A percentile compares a stretch with the other conserved stretches of the same genome.
Conservation (phyloP, 2,797 vertebrate genomes). For the Melanotaenia boesemani region DNA sequence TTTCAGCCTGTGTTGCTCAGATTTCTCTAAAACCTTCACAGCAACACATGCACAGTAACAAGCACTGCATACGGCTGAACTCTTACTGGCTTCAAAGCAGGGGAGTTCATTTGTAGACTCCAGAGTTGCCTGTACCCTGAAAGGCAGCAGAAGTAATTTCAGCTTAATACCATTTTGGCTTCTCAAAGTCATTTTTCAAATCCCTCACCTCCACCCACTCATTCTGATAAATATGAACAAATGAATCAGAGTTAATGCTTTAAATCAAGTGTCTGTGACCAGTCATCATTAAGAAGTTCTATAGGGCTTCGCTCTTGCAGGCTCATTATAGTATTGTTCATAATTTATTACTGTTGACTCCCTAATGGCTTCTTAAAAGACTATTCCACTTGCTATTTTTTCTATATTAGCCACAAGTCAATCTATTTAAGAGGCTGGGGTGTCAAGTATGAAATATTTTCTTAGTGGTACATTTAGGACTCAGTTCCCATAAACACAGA, state of each 20-base stretch:
- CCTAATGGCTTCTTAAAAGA: conserved; percentile 83
- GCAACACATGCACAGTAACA: conserved; percentile 14
- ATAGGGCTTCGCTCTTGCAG: conserved; percentile 67
- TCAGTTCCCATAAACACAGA: conserved; percentile 48
- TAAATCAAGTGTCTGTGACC: conserved; percentile 82
- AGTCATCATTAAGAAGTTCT: conserved; percentile 80
- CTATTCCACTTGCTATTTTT: conserved; percentile 77
- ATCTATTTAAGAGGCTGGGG: conserved; percentile 66
- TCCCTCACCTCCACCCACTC: conserved; percentile 31
- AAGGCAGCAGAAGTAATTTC: conserved; percentile 72
- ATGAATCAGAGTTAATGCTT: conserved; percentile 82
- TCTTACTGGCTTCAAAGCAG: conserved; percentile 19
- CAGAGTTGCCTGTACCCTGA: conserved; percentile 40
- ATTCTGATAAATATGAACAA: conserved; percentile 83
- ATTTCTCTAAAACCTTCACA: conserved; percentile 2
- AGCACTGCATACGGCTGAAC: conserved; percentile 26
- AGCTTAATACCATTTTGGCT: conserved; percentile 71
- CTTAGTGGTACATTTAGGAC: conserved; percentile 50
- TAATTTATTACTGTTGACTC: conserved; percentile 84
- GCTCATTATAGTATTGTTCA: conserved; percentile 83
- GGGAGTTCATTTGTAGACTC: conserved; percentile 55
- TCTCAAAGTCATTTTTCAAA: conserved; percentile 71
- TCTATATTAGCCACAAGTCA: conserved; percentile 74
- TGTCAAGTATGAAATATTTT: conserved; percentile 56
- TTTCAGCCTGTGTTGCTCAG: conserved; percentile 25